Evolutionary conservation across 2,113 vertebrate genomes (phyloP).

Genomic region (Dasyornis broadbenti): DNA sequence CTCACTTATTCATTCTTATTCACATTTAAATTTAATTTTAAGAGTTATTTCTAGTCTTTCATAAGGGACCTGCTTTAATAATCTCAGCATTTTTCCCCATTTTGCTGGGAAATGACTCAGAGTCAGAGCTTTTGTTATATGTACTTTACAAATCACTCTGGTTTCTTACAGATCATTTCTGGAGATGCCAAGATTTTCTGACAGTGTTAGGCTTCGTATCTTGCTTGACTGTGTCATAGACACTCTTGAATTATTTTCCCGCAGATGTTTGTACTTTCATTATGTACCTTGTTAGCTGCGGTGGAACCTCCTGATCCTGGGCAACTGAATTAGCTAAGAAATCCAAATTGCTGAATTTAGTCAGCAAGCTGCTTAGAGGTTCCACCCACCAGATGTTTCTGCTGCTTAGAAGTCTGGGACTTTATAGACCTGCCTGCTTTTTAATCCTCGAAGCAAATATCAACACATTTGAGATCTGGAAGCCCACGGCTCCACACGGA

Average conservation of each 20-base stretch:
- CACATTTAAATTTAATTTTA: slow-evolving; percentile 72
- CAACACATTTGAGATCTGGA: slow-evolving; percentile 67
- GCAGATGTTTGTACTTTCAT: slow-evolving; percentile 3
- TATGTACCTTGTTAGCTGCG: slow-evolving; percentile 4
- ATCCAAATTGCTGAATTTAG: slow-evolving; percentile 50
- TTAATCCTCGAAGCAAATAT: slow-evolving; percentile 75
- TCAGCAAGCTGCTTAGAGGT: slow-evolving; percentile 11
- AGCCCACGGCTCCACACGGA: neutral
- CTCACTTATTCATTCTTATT: slow-evolving; percentile 67
- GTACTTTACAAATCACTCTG: slow-evolving; percentile 14
- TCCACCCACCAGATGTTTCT: slow-evolving; percentile 65
- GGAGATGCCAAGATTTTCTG: slow-evolving; percentile 10
- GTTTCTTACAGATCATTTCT: slow-evolving; percentile 23
- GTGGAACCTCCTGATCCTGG: slow-evolving; percentile 37
- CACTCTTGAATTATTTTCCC: slow-evolving; percentile 22
- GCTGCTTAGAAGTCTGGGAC: slow-evolving; percentile 49
- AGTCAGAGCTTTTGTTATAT: slow-evolving; percentile 18
- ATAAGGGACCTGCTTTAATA: slow-evolving; percentile 55
- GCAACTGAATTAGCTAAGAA: slow-evolving; percentile 54
- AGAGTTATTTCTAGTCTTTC: slow-evolving; percentile 27
- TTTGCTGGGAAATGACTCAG: slow-evolving; percentile 38
- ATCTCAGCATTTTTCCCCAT: slow-evolving; percentile 32
- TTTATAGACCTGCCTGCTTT: slow-evolving; percentile 53
- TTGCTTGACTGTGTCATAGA: neutral
- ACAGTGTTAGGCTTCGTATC: neutral